Base-by-base conservation (phyloP, 2,113 vertebrate genomes). In the Hippocampus mohnikei region DNA sequence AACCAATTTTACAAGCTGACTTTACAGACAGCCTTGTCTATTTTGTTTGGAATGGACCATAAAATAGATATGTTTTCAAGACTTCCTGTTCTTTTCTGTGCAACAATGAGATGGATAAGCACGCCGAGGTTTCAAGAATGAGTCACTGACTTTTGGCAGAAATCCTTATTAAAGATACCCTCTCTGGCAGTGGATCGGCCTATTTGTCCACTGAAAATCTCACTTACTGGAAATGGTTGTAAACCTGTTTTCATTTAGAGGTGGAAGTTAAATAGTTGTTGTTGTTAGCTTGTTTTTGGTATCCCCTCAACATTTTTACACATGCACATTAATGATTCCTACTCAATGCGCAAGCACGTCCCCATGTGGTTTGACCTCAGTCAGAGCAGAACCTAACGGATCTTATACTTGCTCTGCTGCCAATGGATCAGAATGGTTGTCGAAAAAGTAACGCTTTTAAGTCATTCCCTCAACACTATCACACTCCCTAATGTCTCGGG, bases 191-290 rank as follows among this genome's bases (percentile, higher is more conserved):
- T 2, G 53, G 70, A 70, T 66, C 46, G 62, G 59, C 69, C 70
- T 85, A 70, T 84, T 75, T 84, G 23, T 72, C 59, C 60, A 29
- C 68, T 72, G 58, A 78, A 77, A 78, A 66, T 37, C 58, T 70
- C 48, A 65, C 72, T 85, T 84, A 72, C 84, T 83, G 83, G 88
- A 85, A 85, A 55, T 71, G 79, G 67, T 21, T 46, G 76, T 74
- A 79, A 20, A 23, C 63, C 52, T 80, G 77, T 63, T 82, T 75
- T 81, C 73, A 53, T 18, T 75, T 72, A 42, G 75, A 73, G 66
- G 66, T 73, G 16, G 66, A 59, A 27, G 68, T 69, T 83, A 60
- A 81, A 69, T 65, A 46, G 40, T 71, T 29, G 42, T 65, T 65
- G 40, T 71, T 29, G 52, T 63, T 66, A 42, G 55, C 64, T 69